Percentiles rank a stretch among this genome's conserved stretches.
These are phyloP conservation scores for Drosophila ogumai DNA, from an alignment of 1,140 invertebrate species.

Conservation along the genomic window DNA sequence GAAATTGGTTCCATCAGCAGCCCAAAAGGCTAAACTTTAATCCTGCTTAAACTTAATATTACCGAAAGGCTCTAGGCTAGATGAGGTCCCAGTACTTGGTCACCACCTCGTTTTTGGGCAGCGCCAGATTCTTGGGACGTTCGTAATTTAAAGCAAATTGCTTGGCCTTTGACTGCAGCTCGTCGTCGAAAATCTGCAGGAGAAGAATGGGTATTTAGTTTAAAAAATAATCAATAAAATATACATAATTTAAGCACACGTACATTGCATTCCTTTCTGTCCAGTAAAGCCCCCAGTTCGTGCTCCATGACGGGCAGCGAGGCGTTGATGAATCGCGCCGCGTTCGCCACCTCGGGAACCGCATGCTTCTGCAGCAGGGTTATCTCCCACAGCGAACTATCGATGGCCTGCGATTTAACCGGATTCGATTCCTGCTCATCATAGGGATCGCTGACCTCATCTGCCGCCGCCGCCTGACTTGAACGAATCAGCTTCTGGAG, in stretches of 20 bases:
- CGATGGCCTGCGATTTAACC: conserved; percentile 90
- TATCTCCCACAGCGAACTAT: conserved; percentile 97
- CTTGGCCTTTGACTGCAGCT: conserved; percentile 87
- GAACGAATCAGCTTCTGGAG: conserved; percentile 91
- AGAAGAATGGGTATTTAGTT: conserved; percentile 5
- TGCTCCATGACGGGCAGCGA: conserved; percentile 89
- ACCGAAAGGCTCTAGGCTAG: conserved; percentile 19
- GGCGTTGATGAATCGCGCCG: conserved; percentile 89
- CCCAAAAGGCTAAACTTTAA: conserved; percentile 25
- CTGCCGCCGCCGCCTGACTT: conserved; percentile 85
- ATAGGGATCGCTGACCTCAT: conserved; percentile 90
- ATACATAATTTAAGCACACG: conserved; percentile 28
- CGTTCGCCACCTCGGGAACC: conserved; percentile 89
- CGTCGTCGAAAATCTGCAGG: conserved; percentile 87
- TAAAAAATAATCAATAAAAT: too few species aligned
- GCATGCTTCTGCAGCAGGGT: conserved; percentile 90
- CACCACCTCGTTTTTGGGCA: conserved; percentile 54
- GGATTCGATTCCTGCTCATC: conserved; percentile 92
- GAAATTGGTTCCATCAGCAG: conserved; percentile 48
- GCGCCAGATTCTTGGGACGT: conserved; percentile 82
- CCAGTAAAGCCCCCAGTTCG: conserved; percentile 88
- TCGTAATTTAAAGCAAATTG: conserved; percentile 88
- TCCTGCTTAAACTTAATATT: conserved; percentile 31
- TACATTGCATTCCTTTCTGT: conserved; percentile 87
- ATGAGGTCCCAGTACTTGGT: conserved; percentile 63